These are phyloP conservation scores for Callitettix versicolor DNA, from an alignment of 1,140 invertebrate genomes.

Conservation along the genomic window DNA sequence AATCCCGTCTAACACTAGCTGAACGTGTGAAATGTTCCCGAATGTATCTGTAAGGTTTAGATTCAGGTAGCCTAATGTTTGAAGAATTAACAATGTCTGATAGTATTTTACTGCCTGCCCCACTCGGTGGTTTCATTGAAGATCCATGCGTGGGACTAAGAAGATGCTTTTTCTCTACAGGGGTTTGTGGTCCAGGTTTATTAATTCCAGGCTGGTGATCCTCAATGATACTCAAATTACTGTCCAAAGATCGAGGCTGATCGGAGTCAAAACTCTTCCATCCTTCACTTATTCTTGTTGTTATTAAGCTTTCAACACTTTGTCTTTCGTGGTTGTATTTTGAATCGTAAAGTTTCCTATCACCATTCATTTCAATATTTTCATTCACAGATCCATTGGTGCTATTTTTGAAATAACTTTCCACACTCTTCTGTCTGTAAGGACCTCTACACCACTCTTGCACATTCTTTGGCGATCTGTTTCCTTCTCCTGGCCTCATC, in stretches of 20 bases:
- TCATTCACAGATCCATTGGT: conserved; percentile 3
- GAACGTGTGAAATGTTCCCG: conserved; percentile 5
- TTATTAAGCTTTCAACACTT: conserved; percentile 1
- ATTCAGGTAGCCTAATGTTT: too few species aligned
- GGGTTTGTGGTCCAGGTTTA: conserved; percentile 23
- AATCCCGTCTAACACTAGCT: conserved; percentile 5
- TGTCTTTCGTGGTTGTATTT: conserved; percentile 5
- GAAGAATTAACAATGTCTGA: too few species aligned
- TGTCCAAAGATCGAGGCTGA: conserved; percentile 23
- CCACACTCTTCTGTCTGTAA: conserved; percentile 5
- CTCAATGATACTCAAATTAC: conserved; percentile 19
- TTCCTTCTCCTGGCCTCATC: too few species aligned
- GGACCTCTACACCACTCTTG: too few species aligned
- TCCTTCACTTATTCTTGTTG: not conserved
- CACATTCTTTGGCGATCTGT: too few species aligned
- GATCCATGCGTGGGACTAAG: not conserved
- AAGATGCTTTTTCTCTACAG: conserved; percentile 17
- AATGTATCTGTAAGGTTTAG: not conserved
- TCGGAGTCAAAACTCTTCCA: conserved; percentile 8
- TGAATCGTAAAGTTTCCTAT: conserved; percentile 1
- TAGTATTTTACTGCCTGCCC: not conserved
- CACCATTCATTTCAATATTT: conserved; percentile 5
- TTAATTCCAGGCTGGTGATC: conserved; percentile 18
- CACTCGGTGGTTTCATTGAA: not conserved
- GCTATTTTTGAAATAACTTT: conserved; percentile 9